A percentile compares a stretch with the other conserved stretches of the same genome.
Evolutionary conservation across 2,797 vertebrate species (phyloP).

Genomic region (Otus scops): DNA sequence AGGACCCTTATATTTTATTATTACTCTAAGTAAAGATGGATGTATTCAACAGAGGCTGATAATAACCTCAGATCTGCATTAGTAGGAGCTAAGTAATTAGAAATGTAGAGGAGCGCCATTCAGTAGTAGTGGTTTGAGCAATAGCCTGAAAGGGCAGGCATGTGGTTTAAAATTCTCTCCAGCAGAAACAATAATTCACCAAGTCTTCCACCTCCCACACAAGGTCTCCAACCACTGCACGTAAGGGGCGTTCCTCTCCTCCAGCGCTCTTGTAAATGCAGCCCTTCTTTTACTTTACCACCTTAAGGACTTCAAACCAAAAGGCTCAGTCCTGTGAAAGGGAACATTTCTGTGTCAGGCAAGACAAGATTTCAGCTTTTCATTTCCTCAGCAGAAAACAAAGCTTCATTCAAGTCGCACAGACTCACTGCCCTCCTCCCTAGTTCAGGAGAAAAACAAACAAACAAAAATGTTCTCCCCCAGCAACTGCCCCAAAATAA

Average conservation of each 20-base stretch:
- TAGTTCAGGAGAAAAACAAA: conserved; percentile 10
- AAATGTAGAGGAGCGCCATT: background rate
- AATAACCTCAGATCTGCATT: background rate
- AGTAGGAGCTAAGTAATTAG: background rate
- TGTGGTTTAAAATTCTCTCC: background rate
- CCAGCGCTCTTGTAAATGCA: background rate
- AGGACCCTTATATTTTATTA: background rate
- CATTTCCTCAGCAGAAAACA: conserved; percentile 18
- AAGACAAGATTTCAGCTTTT: background rate
- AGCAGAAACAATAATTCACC: background rate
- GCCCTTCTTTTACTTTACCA: background rate
- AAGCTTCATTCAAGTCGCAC: conserved; percentile 1
- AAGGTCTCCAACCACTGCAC: background rate
- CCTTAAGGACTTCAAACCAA: background rate
- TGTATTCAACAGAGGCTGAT: background rate
- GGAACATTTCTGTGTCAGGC: background rate
- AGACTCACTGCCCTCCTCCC: background rate
- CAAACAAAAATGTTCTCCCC: background rate
- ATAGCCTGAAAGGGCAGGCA: background rate
- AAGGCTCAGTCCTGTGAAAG: background rate
- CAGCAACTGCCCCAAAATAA: background rate
- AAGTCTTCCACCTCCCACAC: background rate
- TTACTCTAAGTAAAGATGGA: background rate
- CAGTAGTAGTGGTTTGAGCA: background rate
- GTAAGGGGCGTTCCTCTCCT: background rate